Evolutionary conservation across 2,888 invertebrate species (phyloP).

Genomic region (Catocala nupta): DNA sequence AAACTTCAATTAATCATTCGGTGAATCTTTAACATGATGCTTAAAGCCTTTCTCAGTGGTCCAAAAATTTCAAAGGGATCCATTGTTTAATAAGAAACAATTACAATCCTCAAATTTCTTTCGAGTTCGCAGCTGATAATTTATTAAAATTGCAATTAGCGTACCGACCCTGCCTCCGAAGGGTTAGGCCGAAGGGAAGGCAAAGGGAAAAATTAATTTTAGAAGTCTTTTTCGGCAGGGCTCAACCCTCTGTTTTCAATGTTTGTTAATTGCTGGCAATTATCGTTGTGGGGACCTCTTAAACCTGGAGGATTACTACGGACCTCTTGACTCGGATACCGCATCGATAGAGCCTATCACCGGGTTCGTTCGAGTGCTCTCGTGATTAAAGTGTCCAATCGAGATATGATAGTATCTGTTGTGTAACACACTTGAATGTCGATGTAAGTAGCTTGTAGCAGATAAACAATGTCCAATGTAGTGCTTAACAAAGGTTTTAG

Average conservation of each 20-base stretch:
- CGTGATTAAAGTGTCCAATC: conserved; percentile 21
- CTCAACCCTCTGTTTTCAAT: conserved; percentile 51
- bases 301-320: conserved; percentile 29
- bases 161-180: conserved; percentile 51
- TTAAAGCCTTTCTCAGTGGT: no score
- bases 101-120: conserved; percentile 43
- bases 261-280: conserved; percentile 56
- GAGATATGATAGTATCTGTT: conserved; percentile 20
- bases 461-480: neutral
- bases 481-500: no score
- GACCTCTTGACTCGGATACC: conserved; percentile 28
- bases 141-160: conserved; percentile 72
- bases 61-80: neutral
- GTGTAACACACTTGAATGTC: conserved; percentile 1
- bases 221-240: conserved; percentile 40
- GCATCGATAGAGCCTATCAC: conserved; percentile 29
- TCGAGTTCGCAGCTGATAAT: conserved; percentile 58
- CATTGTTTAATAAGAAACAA: conserved; percentile 5
- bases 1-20: no score
- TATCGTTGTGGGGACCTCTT: conserved; percentile 36
- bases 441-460: neutral
- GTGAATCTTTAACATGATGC: no score
- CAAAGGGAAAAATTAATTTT: conserved; percentile 58
- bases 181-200: conserved; percentile 32
- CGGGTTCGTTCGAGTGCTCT: conserved; percentile 29